These are phyloP conservation scores for Cacatua alba DNA, from an alignment of 2,113 vertebrate species.

Conservation along the genomic window DNA sequence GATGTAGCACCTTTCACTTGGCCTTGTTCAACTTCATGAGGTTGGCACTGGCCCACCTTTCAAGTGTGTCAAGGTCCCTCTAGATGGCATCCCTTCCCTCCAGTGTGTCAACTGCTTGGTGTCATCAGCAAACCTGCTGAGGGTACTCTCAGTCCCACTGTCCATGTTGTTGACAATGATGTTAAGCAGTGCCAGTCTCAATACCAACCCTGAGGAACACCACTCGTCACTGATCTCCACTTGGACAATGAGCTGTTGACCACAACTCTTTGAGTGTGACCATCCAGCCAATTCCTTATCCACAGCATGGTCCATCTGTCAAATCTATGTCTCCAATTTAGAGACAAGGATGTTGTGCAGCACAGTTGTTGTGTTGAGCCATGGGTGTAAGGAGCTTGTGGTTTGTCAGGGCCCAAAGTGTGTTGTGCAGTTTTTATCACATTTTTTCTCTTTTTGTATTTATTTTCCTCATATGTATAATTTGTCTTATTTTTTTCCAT, in stretches of 20 bases:
- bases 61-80: not conserved
- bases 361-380: not conserved
- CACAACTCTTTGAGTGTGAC: not conserved
- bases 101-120: too few species aligned
- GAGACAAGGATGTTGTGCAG: not conserved
- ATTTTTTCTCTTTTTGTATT: not conserved
- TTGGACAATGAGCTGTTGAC: not conserved
- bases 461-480: not conserved
- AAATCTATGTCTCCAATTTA: not conserved
- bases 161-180: not conserved
- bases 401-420: not conserved
- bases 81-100: not conserved
- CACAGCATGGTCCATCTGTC: not conserved
- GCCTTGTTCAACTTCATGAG: not conserved
- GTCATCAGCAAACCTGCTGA: not conserved
- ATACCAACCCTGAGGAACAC: not conserved
- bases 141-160: not conserved
- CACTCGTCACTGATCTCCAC: not conserved
- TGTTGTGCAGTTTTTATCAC: not conserved
- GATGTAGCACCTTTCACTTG: not conserved
- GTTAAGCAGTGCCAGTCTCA: not conserved
- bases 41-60: not conserved
- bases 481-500: not conserved
- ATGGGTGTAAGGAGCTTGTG: not conserved
- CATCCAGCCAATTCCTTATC: not conserved